phyloP scores from a whole-genome alignment of 2,113 vertebrate species.

The Rana temporaria region DNA sequence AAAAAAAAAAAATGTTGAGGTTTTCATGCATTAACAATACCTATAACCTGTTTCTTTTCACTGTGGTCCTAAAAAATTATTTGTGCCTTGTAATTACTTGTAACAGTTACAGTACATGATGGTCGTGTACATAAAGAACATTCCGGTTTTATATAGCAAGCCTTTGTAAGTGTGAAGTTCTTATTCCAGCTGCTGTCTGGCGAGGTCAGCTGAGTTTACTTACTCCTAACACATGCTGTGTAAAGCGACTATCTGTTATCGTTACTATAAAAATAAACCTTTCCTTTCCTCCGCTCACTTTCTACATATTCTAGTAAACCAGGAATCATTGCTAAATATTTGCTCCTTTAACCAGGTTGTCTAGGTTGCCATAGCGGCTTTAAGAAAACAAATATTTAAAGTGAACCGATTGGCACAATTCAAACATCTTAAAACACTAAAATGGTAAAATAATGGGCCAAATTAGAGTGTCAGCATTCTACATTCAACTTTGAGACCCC shows the following conservation, averaged over 20 bases:
- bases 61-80: neutral
- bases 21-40: neutral
- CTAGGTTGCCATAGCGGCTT: neutral
- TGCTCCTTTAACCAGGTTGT: neutral
- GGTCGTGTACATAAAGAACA: constrained; percentile 42
- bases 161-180: constrained; percentile 42
- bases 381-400: neutral
- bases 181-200: constrained; percentile 39
- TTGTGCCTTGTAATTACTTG: constrained; percentile 11
- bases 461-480: too few relatives aligned
- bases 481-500: too few relatives aligned
- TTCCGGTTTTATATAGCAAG: constrained; percentile 32
- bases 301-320: neutral
- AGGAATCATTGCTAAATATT: constrained; percentile 6
- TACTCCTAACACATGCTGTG: constrained; percentile 41
- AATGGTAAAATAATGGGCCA: too few relatives aligned
- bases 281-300: constrained; percentile 1
- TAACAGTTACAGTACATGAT: constrained; percentile 46
- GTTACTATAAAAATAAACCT: constrained; percentile 43
- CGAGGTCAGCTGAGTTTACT: constrained; percentile 43
- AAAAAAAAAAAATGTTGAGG: neutral
- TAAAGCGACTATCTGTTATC: constrained; percentile 42
- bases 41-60: constrained; percentile 10
- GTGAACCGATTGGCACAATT: neutral
- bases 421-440: too few relatives aligned